Percentiles rank a stretch among this genome's conserved stretches.
Conservation (phyloP, 1,140 invertebrate genomes). For the Mylabris phalerata region DNA sequence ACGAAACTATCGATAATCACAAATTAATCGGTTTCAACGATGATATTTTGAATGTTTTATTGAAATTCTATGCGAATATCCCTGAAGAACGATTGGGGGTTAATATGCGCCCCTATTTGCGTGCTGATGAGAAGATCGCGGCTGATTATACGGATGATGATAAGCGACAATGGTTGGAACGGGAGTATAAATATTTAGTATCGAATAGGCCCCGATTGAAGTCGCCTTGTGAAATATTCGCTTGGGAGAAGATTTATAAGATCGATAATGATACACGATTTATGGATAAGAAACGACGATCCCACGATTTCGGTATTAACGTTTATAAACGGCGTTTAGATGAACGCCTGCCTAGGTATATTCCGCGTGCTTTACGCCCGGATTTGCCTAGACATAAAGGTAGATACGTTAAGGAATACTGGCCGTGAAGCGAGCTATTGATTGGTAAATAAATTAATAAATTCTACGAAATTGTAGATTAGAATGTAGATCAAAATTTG, state of each 20-base stretch:
- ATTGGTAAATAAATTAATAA: background rate
- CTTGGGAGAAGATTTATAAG: slow-evolving; percentile 74
- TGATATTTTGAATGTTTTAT: slow-evolving; percentile 62
- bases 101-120: slow-evolving; percentile 69
- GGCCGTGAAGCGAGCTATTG: slow-evolving; percentile 24
- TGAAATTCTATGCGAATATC: slow-evolving; percentile 68
- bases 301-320: slow-evolving; percentile 57
- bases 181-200: slow-evolving; percentile 58
- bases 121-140: slow-evolving; percentile 48
- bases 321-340: slow-evolving; percentile 53
- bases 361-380: slow-evolving; percentile 55
- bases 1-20: slow-evolving; percentile 63
- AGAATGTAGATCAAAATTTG: no score
- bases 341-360: slow-evolving; percentile 58
- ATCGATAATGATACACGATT: slow-evolving; percentile 57
- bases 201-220: slow-evolving; percentile 56
- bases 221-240: slow-evolving; percentile 57
- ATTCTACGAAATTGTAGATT: no score
- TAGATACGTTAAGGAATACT: slow-evolving; percentile 37
- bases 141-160: slow-evolving; percentile 62
- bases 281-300: slow-evolving; percentile 57
- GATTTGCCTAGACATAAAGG: slow-evolving; percentile 49
- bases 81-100: slow-evolving; percentile 54
- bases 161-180: slow-evolving; percentile 60
- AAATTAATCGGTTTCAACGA: slow-evolving; percentile 76